Evolutionary conservation across 2,113 vertebrate species (phyloP), one percentile per base, ranked within the genome.

Genomic region (Regulus satrapa): DNA sequence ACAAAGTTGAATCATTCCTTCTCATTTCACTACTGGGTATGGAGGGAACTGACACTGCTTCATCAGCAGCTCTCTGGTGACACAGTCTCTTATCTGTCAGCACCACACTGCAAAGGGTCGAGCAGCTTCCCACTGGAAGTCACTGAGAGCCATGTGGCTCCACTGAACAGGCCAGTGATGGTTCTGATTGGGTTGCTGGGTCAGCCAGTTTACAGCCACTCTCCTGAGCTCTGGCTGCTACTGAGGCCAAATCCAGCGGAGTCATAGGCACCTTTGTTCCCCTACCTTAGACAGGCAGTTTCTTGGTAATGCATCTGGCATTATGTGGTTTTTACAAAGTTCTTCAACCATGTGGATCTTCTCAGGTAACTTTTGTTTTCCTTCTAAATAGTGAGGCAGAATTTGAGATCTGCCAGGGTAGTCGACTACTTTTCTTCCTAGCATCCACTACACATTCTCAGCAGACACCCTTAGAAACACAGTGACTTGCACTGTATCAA

Each of bases 51-150:
- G 32, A 26, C 24, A 18, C 1, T 1, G 1, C 20, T 78, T 56
- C 14, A 29, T 14, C 31, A 66, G 13, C 0, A 0, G 8, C 20
- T 36, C 28, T 13, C 52, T 79, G 32, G n/a, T 17, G 26, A 15
- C 26, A 24, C 6, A 1, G 21, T 20, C 38, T n/a, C 55, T 43
- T 14, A 3, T 16, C n/a, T 67, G 8, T 25, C 18, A 20, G 31
- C 28, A 66, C 25, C 34, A 36, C 24, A 6, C 11, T 55, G 32
- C 36, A 41, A 48, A 69, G 38, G 29, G 7, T 20, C 6, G 1
- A 67, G 28, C n/a, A n/a, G n/a, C n/a, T n/a, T 14, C 62, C 10
- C 48, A 18, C 48, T 52, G 56, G 21, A 67, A 79, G 40, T 8
- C 43, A 45, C 31, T 26, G 46, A 26, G 17, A 40, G 18, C 10